Evolutionary conservation across 2,888 invertebrate genomes (phyloP).

Genomic region (Limulus polyphemus): DNA sequence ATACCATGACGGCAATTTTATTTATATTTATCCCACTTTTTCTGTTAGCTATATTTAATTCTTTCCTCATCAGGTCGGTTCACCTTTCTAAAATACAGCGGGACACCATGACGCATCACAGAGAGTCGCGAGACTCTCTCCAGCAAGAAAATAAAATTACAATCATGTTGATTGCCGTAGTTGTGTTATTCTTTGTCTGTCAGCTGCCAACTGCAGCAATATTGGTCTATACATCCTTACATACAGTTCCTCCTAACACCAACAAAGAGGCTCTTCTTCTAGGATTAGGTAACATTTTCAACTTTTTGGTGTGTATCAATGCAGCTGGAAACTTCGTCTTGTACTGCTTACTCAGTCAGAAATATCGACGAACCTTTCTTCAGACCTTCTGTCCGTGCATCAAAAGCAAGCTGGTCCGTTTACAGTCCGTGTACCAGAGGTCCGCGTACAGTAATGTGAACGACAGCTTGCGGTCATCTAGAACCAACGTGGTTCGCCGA

Average conservation of each 20-base stretch:
- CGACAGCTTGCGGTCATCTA: not conserved
- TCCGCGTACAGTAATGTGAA: constrained; percentile 16
- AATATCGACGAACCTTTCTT: constrained; percentile 36
- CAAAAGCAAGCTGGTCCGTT: constrained; percentile 6
- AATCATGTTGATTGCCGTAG: constrained; percentile 42
- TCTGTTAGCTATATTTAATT: constrained; percentile 41
- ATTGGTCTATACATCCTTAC: constrained; percentile 31
- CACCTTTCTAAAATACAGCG: constrained; percentile 25
- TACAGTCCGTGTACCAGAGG: constrained; percentile 17
- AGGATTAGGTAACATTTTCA: constrained; percentile 39
- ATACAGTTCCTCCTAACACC: constrained; percentile 25
- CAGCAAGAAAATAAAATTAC: constrained; percentile 36
- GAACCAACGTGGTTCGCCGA: no score
- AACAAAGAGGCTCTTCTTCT: constrained; percentile 32
- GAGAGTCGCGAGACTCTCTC: constrained; percentile 13
- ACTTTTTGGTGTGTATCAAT: constrained; percentile 41
- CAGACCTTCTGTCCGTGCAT: constrained; percentile 26
- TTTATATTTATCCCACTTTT: constrained; percentile 40
- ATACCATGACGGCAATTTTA: constrained; percentile 37
- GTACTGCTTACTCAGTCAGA: constrained; percentile 41
- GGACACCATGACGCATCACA: constrained; percentile 21
- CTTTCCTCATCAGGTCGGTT: constrained; percentile 38
- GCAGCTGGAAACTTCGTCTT: constrained; percentile 42
- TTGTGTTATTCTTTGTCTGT: constrained; percentile 42
- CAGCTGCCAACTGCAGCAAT: constrained; percentile 40